A percentile compares a stretch with the other conserved stretches of the same genome.
Evolutionary conservation across 1,140 invertebrate species (phyloP).

Genomic region (Ruditapes philippinarum): DNA sequence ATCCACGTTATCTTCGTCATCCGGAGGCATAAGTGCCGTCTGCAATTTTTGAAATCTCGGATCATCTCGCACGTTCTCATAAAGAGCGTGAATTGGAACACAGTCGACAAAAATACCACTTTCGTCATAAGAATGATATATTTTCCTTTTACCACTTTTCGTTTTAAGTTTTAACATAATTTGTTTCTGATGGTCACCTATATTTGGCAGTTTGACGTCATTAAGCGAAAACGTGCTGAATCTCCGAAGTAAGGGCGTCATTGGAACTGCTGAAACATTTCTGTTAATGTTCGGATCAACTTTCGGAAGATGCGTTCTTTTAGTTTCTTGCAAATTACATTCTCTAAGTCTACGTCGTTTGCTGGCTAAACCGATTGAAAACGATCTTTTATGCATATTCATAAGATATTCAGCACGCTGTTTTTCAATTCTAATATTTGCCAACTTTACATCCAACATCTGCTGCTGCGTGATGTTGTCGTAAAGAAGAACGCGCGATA

Average conservation of each 20-base stretch:
- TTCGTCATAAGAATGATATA: constrained; percentile 75
- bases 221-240: constrained; percentile 54
- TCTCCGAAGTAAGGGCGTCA: background rate
- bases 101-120: constrained; percentile 71
- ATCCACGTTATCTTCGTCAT: background rate
- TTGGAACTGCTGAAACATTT: background rate
- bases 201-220: constrained; percentile 68
- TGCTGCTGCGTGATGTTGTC: constrained; percentile 84
- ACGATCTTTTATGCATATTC: constrained; percentile 78
- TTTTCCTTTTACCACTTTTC: constrained; percentile 68
- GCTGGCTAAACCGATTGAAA: constrained; percentile 69
- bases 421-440: constrained; percentile 75
- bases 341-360: constrained; percentile 62
- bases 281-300: background rate
- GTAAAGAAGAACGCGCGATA: constrained; percentile 82
- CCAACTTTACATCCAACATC: constrained; percentile 80
- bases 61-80: constrained; percentile 70
- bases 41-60: constrained; percentile 72
- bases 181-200: constrained; percentile 66
- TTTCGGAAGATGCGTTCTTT: background rate
- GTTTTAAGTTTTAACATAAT: constrained; percentile 75
- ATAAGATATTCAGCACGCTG: constrained; percentile 69
- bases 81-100: constrained; percentile 72
- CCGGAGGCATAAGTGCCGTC: constrained; percentile 4
- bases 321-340: background rate